These are phyloP conservation scores for Dasyornis broadbenti DNA, from an alignment of 2,113 vertebrate species.

Conservation along the genomic window DNA sequence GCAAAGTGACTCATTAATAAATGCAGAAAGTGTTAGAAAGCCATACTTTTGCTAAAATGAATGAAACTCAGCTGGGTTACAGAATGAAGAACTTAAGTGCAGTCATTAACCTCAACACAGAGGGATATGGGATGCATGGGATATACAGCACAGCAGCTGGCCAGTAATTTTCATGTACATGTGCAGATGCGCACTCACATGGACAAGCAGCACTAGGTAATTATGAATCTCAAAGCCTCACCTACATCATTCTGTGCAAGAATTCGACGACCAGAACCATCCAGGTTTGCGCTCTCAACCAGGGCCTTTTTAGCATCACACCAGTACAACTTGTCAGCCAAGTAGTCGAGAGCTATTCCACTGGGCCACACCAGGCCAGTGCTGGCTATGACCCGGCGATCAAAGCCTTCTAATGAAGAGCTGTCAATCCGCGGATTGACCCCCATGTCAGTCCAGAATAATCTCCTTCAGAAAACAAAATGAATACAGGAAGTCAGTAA, in stretches of 20 bases:
- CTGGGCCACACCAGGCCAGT: slow-evolving; percentile 79
- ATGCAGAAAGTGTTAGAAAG: neutral
- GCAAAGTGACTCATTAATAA: neutral
- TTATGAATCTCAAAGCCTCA: slow-evolving; percentile 78
- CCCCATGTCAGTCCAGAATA: slow-evolving; percentile 92
- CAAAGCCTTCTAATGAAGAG: slow-evolving; percentile 78
- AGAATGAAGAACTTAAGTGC: neutral
- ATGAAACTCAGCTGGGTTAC: neutral
- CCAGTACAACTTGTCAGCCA: slow-evolving; percentile 84
- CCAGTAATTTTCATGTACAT: neutral
- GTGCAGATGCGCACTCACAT: neutral
- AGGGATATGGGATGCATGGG: neutral
- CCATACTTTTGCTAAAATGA: neutral
- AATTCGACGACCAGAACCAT: slow-evolving; percentile 82
- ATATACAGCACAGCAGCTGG: neutral
- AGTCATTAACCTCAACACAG: neutral
- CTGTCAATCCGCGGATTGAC: slow-evolving; percentile 78
- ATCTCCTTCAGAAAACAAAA: slow-evolving; percentile 80
- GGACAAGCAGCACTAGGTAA: neutral
- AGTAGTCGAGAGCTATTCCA: slow-evolving; percentile 84
- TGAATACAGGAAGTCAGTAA: slow-evolving; percentile 9
- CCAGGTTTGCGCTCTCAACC: slow-evolving; percentile 82
- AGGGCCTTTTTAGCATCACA: slow-evolving; percentile 78
- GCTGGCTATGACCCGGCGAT: slow-evolving; percentile 71
- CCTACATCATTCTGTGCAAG: slow-evolving; percentile 91